These are phyloP conservation scores for Microcebus ravelobensis DNA, from an alignment of 2,113 vertebrate species.

Conservation along the genomic window DNA sequence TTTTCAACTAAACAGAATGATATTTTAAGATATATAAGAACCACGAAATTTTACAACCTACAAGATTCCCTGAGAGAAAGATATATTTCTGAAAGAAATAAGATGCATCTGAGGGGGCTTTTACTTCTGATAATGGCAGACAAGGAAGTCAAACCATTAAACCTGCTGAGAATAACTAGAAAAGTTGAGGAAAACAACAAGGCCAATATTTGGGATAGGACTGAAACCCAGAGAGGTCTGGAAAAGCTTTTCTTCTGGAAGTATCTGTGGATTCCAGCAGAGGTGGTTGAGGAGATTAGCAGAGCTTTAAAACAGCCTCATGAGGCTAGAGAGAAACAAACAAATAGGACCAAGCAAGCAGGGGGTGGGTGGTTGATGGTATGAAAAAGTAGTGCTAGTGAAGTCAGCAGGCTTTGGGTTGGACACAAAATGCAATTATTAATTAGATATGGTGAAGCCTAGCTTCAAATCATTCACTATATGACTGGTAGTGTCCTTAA, in stretches of 20 bases:
- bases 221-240: neutral
- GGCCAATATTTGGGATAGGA: neutral
- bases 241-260: conserved; percentile 24
- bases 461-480: neutral
- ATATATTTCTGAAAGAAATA: conserved; percentile 26
- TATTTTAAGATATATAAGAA: conserved; percentile 34
- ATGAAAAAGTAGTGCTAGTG: neutral
- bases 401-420: neutral
- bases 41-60: neutral
- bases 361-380: no score
- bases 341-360: neutral
- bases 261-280: neutral
- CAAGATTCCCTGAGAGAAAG: neutral
- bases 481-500: neutral
- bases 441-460: neutral
- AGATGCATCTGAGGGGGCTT: neutral
- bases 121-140: neutral
- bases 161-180: neutral
- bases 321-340: neutral
- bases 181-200: neutral
- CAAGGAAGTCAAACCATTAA: neutral
- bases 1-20: neutral
- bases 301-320: neutral
- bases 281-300: neutral
- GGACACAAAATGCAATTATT: neutral